These are phyloP conservation scores for Notothenia coriiceps DNA, from an alignment of 2,113 vertebrate species.

Conservation along the genomic window DNA sequence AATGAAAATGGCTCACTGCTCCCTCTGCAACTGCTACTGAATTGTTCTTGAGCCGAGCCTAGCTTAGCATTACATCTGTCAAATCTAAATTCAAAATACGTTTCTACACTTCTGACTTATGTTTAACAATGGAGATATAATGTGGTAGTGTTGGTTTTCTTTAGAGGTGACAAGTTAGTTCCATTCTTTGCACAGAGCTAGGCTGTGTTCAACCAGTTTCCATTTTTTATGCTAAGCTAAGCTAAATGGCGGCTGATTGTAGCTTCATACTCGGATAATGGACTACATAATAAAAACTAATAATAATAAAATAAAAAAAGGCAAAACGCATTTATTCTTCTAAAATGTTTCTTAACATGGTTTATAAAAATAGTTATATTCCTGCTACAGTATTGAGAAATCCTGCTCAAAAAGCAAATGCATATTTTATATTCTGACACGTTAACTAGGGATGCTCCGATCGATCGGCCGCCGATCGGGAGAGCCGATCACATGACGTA, in stretches of 20 bases:
- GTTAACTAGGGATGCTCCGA: neutral
- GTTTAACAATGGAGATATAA: no score
- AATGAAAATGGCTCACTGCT: conserved; percentile 36
- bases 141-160: neutral
- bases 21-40: conserved; percentile 41
- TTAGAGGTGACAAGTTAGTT: neutral
- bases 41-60: conserved; percentile 33
- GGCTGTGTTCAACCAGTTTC: neutral
- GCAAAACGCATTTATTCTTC: no score
- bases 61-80: neutral
- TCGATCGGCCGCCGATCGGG: no score
- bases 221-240: neutral
- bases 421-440: neutral
- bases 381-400: neutral
- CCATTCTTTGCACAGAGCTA: neutral
- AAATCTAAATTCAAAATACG: neutral
- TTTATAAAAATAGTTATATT: neutral
- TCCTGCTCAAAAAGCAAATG: no score
- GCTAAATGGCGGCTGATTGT: neutral
- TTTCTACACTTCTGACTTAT: neutral
- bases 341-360: neutral
- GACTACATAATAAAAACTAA: neutral
- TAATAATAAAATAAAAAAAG: no score
- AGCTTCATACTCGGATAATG: neutral
- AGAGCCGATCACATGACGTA: no score